Evolutionary conservation across 2,113 vertebrate species (phyloP).

Genomic region (Anolis carolinensis): DNA sequence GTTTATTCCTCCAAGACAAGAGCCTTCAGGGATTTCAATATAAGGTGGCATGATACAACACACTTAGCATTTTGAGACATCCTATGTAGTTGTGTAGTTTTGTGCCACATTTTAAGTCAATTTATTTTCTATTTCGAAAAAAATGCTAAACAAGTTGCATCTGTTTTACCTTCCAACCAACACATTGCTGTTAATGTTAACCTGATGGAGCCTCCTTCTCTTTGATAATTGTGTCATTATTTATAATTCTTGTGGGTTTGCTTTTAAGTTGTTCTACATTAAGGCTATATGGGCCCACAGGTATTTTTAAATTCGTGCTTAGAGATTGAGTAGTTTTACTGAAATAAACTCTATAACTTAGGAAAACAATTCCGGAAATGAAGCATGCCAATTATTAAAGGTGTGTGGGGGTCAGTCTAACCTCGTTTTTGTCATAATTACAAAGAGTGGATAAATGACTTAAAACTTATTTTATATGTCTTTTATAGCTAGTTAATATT

Average conservation of each 20-base stretch:
- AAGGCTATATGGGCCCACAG: constrained; percentile 54
- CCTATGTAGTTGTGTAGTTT: neutral
- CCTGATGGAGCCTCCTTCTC: constrained; percentile 53
- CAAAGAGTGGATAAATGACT: constrained; percentile 41
- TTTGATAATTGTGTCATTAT: constrained; percentile 61
- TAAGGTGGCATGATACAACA: neutral
- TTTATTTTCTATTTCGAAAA: constrained; percentile 42
- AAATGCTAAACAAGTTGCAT: constrained; percentile 30
- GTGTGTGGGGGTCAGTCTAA: neutral
- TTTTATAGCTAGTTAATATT: neutral
- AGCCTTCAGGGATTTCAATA: constrained; percentile 1
- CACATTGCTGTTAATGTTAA: constrained; percentile 53
- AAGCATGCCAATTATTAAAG: neutral
- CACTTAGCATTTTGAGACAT: constrained; percentile 28
- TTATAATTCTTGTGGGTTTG: constrained; percentile 65
- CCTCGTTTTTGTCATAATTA: constrained; percentile 17
- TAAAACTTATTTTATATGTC: constrained; percentile 12
- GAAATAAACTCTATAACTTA: constrained; percentile 28
- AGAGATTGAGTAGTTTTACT: constrained; percentile 55
- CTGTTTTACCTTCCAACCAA: constrained; percentile 47
- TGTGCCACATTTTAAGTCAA: neutral
- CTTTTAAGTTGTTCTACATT: constrained; percentile 58
- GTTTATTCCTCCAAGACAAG: constrained; percentile 40
- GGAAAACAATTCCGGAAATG: constrained; percentile 35
- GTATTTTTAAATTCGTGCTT: constrained; percentile 59